Evolutionary conservation across 1,140 invertebrate genomes (phyloP).

Genomic region (Ips nitidus): DNA sequence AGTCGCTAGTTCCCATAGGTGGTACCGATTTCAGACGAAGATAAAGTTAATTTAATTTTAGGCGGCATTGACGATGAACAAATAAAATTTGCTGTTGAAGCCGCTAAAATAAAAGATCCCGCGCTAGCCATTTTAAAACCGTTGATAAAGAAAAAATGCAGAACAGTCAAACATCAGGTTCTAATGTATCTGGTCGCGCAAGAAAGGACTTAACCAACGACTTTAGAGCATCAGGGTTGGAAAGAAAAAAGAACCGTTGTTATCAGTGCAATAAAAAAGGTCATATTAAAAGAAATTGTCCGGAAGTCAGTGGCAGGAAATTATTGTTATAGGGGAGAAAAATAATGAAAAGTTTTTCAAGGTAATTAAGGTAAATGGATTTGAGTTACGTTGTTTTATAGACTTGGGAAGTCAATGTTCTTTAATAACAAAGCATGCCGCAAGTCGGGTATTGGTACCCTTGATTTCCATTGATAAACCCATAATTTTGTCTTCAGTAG

Average conservation of each 20-base stretch:
- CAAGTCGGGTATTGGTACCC: too few species aligned
- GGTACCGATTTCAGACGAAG: slow-evolving; percentile 23
- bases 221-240: too few species aligned
- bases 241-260: not conserved
- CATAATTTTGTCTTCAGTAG: too few species aligned
- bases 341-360: not conserved
- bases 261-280: slow-evolving; percentile 3
- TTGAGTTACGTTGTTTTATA: slow-evolving; percentile 14
- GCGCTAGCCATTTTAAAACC: slow-evolving; percentile 26
- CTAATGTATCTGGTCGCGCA: too few species aligned
- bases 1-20: too few species aligned
- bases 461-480: too few species aligned
- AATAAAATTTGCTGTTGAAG: slow-evolving; percentile 35
- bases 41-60: slow-evolving; percentile 36
- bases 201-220: too few species aligned
- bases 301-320: not conserved
- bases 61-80: slow-evolving; percentile 30
- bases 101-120: slow-evolving; percentile 25
- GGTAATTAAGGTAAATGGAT: not conserved
- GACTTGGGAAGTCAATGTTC: slow-evolving; percentile 29
- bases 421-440: slow-evolving; percentile 12
- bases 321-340: too few species aligned
- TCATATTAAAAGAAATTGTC: slow-evolving; percentile 11
- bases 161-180: too few species aligned
- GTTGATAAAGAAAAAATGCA: slow-evolving; percentile 21